These are phyloP conservation scores for Homalodisca vitripennis DNA, from an alignment of 1,140 invertebrate genomes.

Conservation along the genomic window DNA sequence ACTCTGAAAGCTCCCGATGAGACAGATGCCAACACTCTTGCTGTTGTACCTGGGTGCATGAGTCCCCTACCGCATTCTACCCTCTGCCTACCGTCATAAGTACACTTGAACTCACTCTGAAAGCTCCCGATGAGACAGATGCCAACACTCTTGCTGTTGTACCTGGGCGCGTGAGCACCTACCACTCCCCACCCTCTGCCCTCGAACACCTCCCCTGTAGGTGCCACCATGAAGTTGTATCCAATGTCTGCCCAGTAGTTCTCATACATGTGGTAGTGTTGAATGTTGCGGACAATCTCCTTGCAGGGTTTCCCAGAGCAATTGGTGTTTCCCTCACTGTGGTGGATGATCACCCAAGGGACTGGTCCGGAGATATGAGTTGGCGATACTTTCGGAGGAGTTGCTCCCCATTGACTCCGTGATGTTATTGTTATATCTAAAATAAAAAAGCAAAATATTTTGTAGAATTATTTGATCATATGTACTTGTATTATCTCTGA, in stretches of 20 bases:
- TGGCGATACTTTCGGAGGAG: not conserved
- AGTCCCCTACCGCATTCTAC: not conserved
- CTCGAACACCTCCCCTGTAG: constrained; percentile 57
- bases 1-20: too few species aligned
- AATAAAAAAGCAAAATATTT: too few species aligned
- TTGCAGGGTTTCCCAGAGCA: not conserved
- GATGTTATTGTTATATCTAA: not conserved
- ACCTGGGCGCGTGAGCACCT: constrained; percentile 69
- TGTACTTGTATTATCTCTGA: too few species aligned
- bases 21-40: too few species aligned
- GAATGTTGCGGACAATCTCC: not conserved
- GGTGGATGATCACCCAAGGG: not conserved
- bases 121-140: constrained; percentile 66
- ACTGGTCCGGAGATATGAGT: not conserved
- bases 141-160: constrained; percentile 69
- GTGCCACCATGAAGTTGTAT: constrained; percentile 53
- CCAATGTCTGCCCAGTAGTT: constrained; percentile 28
- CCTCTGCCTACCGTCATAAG: not conserved
- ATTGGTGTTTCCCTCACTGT: not conserved
- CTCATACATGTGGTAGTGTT: not conserved
- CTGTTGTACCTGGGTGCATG: too few species aligned
- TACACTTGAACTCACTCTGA: constrained; percentile 41
- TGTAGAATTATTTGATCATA: too few species aligned
- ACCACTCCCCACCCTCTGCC: constrained; percentile 63
- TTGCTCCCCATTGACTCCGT: not conserved